Conservation (phyloP, 2,113 vertebrate species). For the Acanthisitta chloris region DNA sequence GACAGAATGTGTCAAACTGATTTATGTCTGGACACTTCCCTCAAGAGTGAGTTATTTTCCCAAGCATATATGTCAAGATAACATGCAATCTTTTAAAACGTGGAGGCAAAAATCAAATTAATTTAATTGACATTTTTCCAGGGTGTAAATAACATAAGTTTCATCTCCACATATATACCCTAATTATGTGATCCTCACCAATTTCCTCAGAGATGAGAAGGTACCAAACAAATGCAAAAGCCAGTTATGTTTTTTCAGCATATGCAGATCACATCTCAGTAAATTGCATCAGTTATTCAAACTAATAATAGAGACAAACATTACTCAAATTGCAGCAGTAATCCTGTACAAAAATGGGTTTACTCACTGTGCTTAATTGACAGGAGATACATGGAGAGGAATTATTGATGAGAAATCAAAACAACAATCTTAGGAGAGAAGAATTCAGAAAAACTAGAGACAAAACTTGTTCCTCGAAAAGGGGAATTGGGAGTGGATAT, state of each 20-base stretch:
- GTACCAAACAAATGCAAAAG: neutral
- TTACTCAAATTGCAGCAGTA: neutral
- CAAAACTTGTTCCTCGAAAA: neutral
- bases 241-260: neutral
- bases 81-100: neutral
- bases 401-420: neutral
- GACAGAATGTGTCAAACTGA: slow-evolving; percentile 24
- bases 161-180: neutral
- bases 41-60: neutral
- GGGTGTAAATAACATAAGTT: neutral
- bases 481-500: accelerated
- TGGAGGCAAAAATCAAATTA: neutral
- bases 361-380: neutral
- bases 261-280: neutral
- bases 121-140: neutral
- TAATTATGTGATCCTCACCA: accelerated
- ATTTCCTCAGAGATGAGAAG: neutral
- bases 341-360: neutral
- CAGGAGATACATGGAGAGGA: neutral
- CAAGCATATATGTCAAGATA: neutral
- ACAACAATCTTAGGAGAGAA: neutral
- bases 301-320: neutral
- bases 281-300: neutral
- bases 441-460: neutral
- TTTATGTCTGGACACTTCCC: slow-evolving; percentile 9